These are phyloP conservation scores for Dreissena polymorpha DNA, from an alignment of 1,140 invertebrate species.

Conservation along the genomic window DNA sequence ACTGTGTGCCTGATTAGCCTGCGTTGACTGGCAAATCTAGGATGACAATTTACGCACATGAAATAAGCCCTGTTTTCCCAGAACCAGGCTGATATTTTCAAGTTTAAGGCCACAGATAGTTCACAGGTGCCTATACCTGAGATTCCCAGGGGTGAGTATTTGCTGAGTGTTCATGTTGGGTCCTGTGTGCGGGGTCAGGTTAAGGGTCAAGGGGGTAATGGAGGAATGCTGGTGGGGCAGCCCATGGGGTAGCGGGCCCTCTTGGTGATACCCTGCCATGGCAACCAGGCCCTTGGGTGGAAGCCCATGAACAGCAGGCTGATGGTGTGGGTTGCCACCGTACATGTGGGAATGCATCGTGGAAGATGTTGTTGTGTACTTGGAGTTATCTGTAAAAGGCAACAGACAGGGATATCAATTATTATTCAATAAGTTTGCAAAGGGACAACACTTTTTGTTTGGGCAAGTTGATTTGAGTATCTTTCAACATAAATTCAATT, in stretches of 20 bases:
- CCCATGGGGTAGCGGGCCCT: constrained; percentile 71
- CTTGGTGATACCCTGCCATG: constrained; percentile 60
- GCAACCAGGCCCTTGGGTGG: constrained; percentile 54
- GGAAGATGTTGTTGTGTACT: constrained; percentile 56
- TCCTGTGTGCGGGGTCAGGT: constrained; percentile 49
- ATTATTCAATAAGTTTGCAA: background rate
- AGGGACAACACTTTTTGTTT: background rate
- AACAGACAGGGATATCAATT: background rate
- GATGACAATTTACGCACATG: no score
- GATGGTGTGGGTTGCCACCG: constrained; percentile 49
- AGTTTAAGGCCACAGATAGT: no score
- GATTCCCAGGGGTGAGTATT: constrained; percentile 58
- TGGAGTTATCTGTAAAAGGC: constrained; percentile 50
- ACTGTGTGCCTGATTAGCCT: no score
- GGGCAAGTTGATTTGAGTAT: no score
- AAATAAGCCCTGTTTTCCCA: no score
- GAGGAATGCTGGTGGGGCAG: constrained; percentile 57
- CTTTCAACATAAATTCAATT: no score
- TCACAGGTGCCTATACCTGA: no score
- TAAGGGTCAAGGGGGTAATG: constrained; percentile 45
- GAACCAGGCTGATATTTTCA: no score
- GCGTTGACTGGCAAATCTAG: no score
- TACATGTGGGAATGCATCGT: constrained; percentile 68
- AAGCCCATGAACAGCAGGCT: constrained; percentile 45
- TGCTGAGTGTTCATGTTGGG: constrained; percentile 59